These are phyloP conservation scores for Pteronura brasiliensis DNA, from an alignment of 2,113 vertebrate species.

Conservation along the genomic window DNA sequence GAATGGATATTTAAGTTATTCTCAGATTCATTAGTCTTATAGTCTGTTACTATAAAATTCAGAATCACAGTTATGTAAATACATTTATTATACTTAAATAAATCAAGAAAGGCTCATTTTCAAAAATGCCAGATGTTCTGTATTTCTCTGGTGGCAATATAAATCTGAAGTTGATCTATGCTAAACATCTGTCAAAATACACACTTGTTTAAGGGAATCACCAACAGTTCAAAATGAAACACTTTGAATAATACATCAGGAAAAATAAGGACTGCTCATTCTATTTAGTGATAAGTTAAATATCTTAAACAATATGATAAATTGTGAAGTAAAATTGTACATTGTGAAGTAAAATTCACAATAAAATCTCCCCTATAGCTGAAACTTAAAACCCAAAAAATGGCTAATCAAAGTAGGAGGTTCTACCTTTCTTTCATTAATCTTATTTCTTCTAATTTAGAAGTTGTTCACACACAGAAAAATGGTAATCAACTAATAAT, in stretches of 20 bases:
- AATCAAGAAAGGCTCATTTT: slow-evolving; percentile 62
- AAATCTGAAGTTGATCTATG: slow-evolving; percentile 49
- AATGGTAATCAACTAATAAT: background rate
- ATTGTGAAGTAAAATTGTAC: background rate
- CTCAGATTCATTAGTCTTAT: slow-evolving; percentile 53
- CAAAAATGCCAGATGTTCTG: slow-evolving; percentile 59
- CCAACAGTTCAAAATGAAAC: slow-evolving; percentile 7
- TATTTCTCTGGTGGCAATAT: slow-evolving; percentile 48
- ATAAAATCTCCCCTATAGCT: background rate
- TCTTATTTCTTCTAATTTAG: slow-evolving; percentile 15
- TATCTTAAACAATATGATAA: background rate
- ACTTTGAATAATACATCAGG: background rate
- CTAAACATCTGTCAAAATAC: slow-evolving; percentile 59
- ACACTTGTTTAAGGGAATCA: slow-evolving; percentile 44
- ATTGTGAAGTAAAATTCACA: background rate
- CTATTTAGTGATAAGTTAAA: background rate
- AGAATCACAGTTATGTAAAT: slow-evolving; percentile 43
- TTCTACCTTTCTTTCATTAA: background rate
- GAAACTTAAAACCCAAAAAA: background rate
- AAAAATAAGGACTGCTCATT: background rate
- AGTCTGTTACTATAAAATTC: slow-evolving; percentile 24
- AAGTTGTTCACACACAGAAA: slow-evolving; percentile 13
- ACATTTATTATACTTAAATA: slow-evolving; percentile 66
- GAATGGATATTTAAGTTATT: slow-evolving; percentile 54
- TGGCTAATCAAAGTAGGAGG: background rate